Evolutionary conservation across 2,888 invertebrate genomes (phyloP), one percentile per base, ranked within the genome.

Genomic region (Drosophila kuntzei): DNA sequence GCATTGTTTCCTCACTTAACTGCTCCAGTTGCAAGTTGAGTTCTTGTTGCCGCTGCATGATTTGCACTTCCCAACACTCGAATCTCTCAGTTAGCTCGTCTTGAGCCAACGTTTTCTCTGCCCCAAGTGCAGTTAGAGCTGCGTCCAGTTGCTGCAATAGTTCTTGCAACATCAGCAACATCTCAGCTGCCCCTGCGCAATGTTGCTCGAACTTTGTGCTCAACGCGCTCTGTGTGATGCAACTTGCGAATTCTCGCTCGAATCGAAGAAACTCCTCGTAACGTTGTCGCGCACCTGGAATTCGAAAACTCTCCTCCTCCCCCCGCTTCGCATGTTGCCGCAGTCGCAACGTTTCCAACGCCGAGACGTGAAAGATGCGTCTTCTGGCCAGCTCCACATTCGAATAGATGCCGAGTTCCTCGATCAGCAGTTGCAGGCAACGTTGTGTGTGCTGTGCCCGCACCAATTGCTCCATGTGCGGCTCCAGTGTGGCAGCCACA

Each of bases 201-300:
- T 99, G 99, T 90, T 99, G 98, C 92, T 98, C 98, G 93, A 99
- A 99, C 93, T 99, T 99, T 20, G 99, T 99, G 92, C 97, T 96
- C 3, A 99, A 98, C 11, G 99, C 99, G 16, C 98, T 98, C 92
- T 98, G 96, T 41, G 98, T 98, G 90, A 99, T 98, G 93, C 98
- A 98, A 92, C 98, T 97, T 93, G 99, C 98, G 93, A 99, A 99
- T 93, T 98, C 97, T 73, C 96, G 95, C 93, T 99, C 99, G 93
- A 99, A 99, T 93, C 98, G 97, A 93, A 97, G 96, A 93, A 99
- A 99, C 93, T 99, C 99, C 92, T 98, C 97, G 91, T 98, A 97
- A 34, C 99, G 95, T 73, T 95, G 95, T 89, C 97, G 96, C 96
- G 91, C 97, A 1, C 99, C 99, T 57, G 36, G 5, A 1, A 46